phyloP scores from a whole-genome alignment of 2,888 invertebrate genomes.

The Craniophora ligustri region DNA sequence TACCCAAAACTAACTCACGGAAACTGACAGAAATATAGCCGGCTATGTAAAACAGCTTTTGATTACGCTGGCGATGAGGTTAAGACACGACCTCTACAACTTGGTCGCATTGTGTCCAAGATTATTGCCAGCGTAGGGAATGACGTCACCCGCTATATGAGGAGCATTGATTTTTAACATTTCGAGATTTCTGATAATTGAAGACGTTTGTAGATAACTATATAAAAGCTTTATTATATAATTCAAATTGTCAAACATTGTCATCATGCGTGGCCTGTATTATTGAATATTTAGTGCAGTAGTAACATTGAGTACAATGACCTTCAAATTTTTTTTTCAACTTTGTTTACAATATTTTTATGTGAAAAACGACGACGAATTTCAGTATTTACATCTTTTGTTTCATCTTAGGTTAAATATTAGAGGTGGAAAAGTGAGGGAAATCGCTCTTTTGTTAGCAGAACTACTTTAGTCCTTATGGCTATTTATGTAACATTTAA shows the following conservation, averaged over 20 bases:
- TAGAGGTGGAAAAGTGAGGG: no score
- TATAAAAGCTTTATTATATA: not conserved
- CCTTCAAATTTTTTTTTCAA: no score
- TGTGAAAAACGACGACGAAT: no score
- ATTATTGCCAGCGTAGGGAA: constrained; percentile 75
- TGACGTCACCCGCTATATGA: constrained; percentile 73
- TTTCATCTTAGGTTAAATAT: no score
- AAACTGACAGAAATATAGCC: constrained; percentile 66
- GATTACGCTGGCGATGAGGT: constrained; percentile 5
- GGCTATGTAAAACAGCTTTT: constrained; percentile 50
- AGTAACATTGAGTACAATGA: no score
- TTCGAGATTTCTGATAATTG: constrained; percentile 2
- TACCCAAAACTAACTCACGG: constrained; percentile 67
- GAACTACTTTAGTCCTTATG: no score
- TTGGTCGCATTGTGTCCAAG: constrained; percentile 60
- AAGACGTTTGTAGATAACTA: not conserved
- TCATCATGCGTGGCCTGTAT: no score
- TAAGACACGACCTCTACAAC: constrained; percentile 51
- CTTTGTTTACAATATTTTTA: no score
- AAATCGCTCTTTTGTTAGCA: no score
- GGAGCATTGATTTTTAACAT: constrained; percentile 31
- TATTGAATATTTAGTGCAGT: no score
- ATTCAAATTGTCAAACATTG: not conserved
- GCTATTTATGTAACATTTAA: no score
- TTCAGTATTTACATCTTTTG: no score